Evolutionary conservation across 2,888 invertebrate species (phyloP), one percentile per base, ranked within the genome.

Genomic region (Nymphalis c-album): DNA sequence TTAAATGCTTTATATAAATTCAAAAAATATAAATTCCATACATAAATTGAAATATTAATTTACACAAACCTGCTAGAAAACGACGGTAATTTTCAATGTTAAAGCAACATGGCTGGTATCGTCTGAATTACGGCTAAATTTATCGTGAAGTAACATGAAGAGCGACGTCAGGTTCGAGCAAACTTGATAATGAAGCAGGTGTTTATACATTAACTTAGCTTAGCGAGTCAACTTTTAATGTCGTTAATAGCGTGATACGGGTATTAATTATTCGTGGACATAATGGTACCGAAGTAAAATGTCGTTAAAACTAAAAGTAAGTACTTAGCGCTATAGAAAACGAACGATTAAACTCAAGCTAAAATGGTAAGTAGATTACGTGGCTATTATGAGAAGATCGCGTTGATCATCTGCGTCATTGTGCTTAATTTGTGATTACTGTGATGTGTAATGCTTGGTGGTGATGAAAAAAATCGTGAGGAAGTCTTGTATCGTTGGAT

Each of bases 51-150:
- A 18, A 48, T 17, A 1, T n/a, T 5, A 35, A 57, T 57, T 57
- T 57, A 57, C 26, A n/a, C 40, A 18, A 16, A 40, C 35, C 53
- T 13, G 8, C 18, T 48, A 3, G 5, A 40, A 57, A 22, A 22
- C 22, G 26, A 22, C 6, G 40, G 80, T 77, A 81, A 80, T 82
- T 82, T 80, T 77, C 76, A 81, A 81, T 81, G 80, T 85, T 81
- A 84, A 81, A 81, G 78, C 78, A 75, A 74, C 63, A 67, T 69
- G 72, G 76, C 78, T 73, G 75, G 78, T 77, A 75, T 77, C 75
- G 71, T 71, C 74, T 84, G 83, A 87, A 87, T 86, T 85, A 87
- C 87, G 69, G 80, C 80, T 80, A 81, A 84, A 87, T 87, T 85
- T 87, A 85, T 86, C 80, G 81, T 71, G 47, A 53, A 16, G 50